phyloP scores from a whole-genome alignment of 2,113 vertebrate species.

The Progne subis region DNA sequence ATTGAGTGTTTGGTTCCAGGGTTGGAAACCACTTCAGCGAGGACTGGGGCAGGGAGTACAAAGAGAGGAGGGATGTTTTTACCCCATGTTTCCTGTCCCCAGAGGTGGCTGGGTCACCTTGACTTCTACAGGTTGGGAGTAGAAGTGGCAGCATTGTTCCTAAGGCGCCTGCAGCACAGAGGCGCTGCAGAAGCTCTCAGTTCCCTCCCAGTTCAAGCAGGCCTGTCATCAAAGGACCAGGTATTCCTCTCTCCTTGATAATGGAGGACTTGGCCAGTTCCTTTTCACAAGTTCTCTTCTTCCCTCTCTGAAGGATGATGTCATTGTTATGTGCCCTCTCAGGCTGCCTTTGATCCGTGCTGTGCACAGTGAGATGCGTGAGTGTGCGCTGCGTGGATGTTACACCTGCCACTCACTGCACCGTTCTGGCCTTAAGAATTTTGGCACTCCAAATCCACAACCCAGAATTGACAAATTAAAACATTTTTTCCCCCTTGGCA shows the following conservation, averaged over 20 bases:
- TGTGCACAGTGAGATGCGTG: neutral
- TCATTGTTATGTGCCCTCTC: neutral
- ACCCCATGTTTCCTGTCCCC: neutral
- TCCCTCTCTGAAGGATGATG: neutral
- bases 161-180: fast-evolving
- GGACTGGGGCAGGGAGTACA: neutral
- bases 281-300: neutral
- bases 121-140: neutral
- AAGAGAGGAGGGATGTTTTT: neutral
- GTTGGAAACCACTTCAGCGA: neutral
- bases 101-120: neutral
- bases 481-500: neutral
- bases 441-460: neutral
- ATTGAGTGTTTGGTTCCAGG: neutral
- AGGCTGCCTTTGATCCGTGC: neutral
- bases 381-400: neutral
- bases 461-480: neutral
- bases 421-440: neutral
- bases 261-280: neutral
- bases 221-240: neutral
- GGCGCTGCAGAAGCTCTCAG: neutral
- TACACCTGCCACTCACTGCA: neutral
- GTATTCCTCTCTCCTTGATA: neutral
- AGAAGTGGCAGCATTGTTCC: neutral
- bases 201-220: neutral